Percentiles rank a stretch among this genome's conserved stretches.
Conservation (phyloP, 2,113 vertebrate species). For the Psittacara wagleri region DNA sequence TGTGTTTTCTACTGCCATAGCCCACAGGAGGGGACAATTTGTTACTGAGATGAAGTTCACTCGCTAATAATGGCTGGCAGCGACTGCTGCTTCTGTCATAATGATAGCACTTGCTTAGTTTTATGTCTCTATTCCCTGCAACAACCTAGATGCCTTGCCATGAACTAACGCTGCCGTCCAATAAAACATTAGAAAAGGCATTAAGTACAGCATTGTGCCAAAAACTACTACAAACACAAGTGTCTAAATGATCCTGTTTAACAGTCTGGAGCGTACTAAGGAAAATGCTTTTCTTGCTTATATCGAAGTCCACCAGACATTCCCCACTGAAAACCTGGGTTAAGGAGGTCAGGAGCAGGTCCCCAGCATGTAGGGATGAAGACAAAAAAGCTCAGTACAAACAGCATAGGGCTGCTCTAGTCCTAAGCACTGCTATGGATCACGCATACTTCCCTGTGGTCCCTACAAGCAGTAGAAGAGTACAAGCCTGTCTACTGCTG, state of each 20-base stretch:
- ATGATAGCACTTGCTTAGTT: background rate
- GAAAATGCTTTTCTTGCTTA: background rate
- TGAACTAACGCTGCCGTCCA: background rate
- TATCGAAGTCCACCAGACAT: background rate
- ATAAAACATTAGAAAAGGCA: slow-evolving; percentile 6
- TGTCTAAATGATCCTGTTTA: background rate
- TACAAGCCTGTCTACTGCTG: background rate
- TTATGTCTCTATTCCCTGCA: slow-evolving; percentile 30
- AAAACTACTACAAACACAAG: background rate
- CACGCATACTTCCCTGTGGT: accelerated
- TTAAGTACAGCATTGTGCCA: background rate
- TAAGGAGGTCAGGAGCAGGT: background rate
- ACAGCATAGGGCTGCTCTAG: background rate
- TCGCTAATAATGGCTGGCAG: slow-evolving; percentile 11
- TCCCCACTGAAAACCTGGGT: background rate
- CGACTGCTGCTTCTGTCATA: background rate
- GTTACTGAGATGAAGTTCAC: background rate
- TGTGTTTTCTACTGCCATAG: background rate
- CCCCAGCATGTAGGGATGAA: accelerated
- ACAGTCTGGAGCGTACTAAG: background rate
- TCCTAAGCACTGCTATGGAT: background rate
- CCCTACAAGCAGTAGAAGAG: background rate
- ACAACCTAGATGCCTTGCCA: background rate
- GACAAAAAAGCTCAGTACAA: background rate
- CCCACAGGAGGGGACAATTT: background rate